Percentiles rank a stretch among this genome's conserved stretches.
phyloP scores from a whole-genome alignment of 2,888 invertebrate species.

The Melieria crassipennis region DNA sequence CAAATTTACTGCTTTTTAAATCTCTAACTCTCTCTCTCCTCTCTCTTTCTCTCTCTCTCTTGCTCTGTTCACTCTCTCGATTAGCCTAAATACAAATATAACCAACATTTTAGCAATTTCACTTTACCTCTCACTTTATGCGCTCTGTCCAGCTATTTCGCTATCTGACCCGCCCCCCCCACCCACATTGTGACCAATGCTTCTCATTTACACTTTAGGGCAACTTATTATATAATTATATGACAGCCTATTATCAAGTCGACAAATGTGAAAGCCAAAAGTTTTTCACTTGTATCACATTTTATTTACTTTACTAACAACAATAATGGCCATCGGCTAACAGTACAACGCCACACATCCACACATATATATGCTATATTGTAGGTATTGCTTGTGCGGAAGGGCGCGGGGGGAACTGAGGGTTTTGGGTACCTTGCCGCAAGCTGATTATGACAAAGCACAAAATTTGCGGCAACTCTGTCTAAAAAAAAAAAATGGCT shows the following conservation, averaged over 20 bases:
- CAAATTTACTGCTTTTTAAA: neutral
- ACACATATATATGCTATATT: neutral
- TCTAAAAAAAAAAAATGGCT: conserved; percentile 55
- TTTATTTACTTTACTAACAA: conserved; percentile 18
- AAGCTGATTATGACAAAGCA: conserved; percentile 62
- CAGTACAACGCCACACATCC: neutral
- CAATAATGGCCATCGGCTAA: conserved; percentile 26
- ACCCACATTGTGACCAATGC: neutral
- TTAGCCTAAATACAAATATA: neutral
- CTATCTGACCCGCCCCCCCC: no score
- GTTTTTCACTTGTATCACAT: conserved; percentile 46
- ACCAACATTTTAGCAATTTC: no score
- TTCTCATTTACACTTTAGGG: conserved; percentile 35
- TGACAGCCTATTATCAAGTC: conserved; percentile 63
- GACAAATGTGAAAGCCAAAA: conserved; percentile 53
- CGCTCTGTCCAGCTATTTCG: no score
- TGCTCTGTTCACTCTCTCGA: neutral
- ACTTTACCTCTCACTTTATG: no score
- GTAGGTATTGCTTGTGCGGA: no score
- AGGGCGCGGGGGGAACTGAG: no score
- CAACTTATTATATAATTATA: conserved; percentile 59
- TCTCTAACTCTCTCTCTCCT: neutral
- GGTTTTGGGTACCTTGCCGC: conserved; percentile 53
- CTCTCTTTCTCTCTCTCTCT: neutral
- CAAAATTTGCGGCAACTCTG: conserved; percentile 41